Evolutionary conservation across 2,113 vertebrate genomes (phyloP).

Genomic region (Hystrix cristata): DNA sequence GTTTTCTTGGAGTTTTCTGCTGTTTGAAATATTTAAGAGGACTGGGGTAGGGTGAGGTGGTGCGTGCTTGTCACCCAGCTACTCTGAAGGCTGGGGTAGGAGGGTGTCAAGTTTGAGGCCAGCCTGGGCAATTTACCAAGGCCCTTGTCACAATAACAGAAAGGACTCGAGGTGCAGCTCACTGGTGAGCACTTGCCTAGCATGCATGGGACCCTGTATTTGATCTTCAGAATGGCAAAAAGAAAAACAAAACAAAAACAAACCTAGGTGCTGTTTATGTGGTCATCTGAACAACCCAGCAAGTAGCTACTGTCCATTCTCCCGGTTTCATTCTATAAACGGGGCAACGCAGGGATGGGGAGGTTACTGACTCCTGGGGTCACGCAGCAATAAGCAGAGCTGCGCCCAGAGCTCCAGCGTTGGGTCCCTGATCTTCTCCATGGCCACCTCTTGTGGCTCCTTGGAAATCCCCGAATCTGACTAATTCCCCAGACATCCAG

Average conservation of each 20-base stretch:
- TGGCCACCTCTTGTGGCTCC: background rate
- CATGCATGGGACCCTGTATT: background rate
- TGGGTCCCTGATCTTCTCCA: background rate
- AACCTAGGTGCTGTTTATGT: no score
- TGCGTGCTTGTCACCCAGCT: background rate
- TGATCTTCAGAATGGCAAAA: no score
- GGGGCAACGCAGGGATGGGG: background rate
- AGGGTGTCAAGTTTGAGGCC: background rate
- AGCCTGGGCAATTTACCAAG: background rate
- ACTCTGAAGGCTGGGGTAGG: background rate
- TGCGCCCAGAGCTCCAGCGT: background rate
- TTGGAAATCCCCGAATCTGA: conserved; percentile 81
- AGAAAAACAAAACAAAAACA: no score
- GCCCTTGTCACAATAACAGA: background rate
- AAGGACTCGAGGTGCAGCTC: background rate
- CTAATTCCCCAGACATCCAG: conserved; percentile 76
- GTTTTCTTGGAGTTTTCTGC: background rate
- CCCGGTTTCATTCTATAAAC: background rate
- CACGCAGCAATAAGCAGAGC: background rate
- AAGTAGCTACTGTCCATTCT: no score
- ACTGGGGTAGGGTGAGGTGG: background rate
- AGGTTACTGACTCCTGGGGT: background rate
- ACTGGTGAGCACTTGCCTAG: no score
- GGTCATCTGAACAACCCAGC: background rate
- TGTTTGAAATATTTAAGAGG: background rate